Conservation (phyloP, 2,888 invertebrate genomes). For the Arrhopalites spinosus region DNA sequence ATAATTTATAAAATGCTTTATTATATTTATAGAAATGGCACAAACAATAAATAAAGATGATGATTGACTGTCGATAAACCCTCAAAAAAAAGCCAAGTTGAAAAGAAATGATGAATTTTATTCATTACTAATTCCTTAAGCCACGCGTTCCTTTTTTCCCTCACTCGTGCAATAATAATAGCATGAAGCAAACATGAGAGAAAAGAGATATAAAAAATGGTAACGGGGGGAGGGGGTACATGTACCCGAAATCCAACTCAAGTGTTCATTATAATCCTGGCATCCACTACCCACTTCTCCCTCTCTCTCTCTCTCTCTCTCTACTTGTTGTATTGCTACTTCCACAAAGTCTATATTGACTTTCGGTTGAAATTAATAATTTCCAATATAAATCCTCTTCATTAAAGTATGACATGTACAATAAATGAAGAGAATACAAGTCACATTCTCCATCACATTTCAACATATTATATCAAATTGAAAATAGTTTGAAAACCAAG, state of each 20-base stretch:
- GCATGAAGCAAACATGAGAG: neutral
- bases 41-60: neutral
- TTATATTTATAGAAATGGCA: neutral
- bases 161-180: neutral
- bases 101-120: neutral
- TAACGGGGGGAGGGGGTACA: neutral
- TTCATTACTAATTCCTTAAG: neutral
- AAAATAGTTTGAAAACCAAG: neutral
- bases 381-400: conserved; percentile 23
- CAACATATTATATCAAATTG: too few relatives aligned
- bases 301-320: neutral
- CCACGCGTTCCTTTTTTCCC: neutral
- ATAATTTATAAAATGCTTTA: too few relatives aligned
- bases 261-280: conserved; percentile 30
- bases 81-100: too few relatives aligned
- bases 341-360: neutral
- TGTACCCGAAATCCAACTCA: conserved; percentile 9
- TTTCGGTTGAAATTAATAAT: conserved; percentile 32
- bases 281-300: neutral
- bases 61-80: neutral
- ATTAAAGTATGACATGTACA: conserved; percentile 14
- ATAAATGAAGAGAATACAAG: neutral
- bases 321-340: neutral
- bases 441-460: neutral
- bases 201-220: neutral